phyloP scores from a whole-genome alignment of 2,888 invertebrate genomes.

The Epinotia demarniana region DNA sequence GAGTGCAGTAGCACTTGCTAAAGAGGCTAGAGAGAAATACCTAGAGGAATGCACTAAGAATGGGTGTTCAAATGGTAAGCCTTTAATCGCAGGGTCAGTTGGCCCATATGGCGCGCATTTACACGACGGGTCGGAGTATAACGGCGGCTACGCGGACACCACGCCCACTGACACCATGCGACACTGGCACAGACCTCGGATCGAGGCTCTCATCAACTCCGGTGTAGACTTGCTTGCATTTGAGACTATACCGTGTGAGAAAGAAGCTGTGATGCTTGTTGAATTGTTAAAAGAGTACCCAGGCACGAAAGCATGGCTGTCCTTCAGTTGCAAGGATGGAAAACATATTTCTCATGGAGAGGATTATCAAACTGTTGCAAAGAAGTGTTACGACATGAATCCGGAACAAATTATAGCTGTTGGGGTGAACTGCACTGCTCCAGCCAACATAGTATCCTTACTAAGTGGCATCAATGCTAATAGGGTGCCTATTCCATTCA shows the following conservation, averaged over 20 bases:
- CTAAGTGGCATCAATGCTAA: constrained; percentile 67
- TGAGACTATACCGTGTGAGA: constrained; percentile 94
- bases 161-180: constrained; percentile 86
- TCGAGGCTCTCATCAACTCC: constrained; percentile 89
- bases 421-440: constrained; percentile 93
- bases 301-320: constrained; percentile 92
- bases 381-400: constrained; percentile 87
- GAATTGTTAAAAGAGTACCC: constrained; percentile 91
- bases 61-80: constrained; percentile 57
- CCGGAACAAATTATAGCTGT: constrained; percentile 88
- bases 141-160: constrained; percentile 89
- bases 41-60: constrained; percentile 72
- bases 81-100: constrained; percentile 92
- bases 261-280: constrained; percentile 92
- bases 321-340: constrained; percentile 91
- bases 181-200: constrained; percentile 93
- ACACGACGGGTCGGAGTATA: constrained; percentile 96
- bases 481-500: constrained; percentile 85
- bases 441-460: constrained; percentile 65
- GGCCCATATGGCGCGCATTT: constrained; percentile 96
- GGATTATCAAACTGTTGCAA: constrained; percentile 87
- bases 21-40: constrained; percentile 87
- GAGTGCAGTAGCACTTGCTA: constrained; percentile 89
- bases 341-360: constrained; percentile 89
- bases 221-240: constrained; percentile 94